Conservation (phyloP, 2,113 vertebrate species). For the Cercocebus atys region DNA sequence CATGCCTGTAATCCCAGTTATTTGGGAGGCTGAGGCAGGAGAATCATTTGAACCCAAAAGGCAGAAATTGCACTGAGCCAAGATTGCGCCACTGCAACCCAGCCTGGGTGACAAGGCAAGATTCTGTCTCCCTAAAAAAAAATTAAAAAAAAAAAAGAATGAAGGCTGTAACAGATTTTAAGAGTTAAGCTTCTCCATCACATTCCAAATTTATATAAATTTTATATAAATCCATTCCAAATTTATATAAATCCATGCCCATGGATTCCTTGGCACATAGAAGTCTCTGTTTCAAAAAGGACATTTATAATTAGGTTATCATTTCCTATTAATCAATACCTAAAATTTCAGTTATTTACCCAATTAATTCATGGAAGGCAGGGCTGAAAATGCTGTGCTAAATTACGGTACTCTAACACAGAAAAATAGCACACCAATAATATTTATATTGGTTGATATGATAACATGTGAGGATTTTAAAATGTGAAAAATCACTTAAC, state of each 20-base stretch:
- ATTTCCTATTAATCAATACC: background rate
- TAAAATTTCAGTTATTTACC: background rate
- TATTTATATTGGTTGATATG: background rate
- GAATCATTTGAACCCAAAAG: background rate
- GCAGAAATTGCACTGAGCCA: background rate
- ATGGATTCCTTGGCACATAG: background rate
- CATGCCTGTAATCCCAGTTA: background rate
- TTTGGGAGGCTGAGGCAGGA: background rate
- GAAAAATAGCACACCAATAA: background rate
- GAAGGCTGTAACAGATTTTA: background rate
- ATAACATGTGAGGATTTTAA: conserved; percentile 14
- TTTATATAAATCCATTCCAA: background rate
- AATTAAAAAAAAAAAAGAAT: background rate
- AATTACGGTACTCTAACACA: background rate
- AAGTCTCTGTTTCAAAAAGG: background rate
- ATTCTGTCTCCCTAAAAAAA: background rate
- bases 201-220: background rate
- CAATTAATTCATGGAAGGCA: background rate
- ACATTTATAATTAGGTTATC: background rate
- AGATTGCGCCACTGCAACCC: background rate
- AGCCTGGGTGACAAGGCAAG: background rate
- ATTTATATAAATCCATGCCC: background rate
- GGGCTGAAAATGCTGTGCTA: background rate
- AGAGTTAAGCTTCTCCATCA: background rate
- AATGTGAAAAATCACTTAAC: background rate